Conservation (phyloP, 2,113 vertebrate genomes). For the Hemiprocne comata region DNA sequence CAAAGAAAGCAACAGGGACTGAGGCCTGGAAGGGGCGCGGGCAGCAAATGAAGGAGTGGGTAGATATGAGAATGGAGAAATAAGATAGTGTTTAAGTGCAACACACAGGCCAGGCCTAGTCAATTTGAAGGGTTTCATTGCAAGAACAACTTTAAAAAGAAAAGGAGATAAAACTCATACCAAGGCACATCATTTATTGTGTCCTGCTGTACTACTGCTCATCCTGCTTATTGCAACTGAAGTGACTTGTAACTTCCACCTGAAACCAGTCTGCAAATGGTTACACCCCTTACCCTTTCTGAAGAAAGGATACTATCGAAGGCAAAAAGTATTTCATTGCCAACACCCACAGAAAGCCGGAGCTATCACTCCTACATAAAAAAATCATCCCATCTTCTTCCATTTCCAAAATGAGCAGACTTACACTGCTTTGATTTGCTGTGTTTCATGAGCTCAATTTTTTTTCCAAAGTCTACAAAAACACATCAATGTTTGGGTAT, state of each 20-base stretch:
- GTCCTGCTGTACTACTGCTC: neutral
- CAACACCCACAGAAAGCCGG: neutral
- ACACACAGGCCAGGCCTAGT: neutral
- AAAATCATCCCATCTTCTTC: neutral
- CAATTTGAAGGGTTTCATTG: neutral
- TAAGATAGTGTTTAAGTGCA: neutral
- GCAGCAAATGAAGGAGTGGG: neutral
- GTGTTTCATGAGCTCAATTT: neutral
- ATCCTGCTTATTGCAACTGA: fast-evolving
- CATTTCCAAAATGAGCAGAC: neutral
- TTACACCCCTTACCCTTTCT: neutral
- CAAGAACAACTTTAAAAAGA: neutral
- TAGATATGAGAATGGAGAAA: neutral
- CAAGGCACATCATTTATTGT: fast-evolving
- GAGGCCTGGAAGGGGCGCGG: neutral
- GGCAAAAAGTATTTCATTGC: neutral
- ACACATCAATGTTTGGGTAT: fast-evolving
- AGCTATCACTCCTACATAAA: neutral
- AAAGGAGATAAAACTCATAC: neutral
- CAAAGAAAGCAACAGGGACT: neutral
- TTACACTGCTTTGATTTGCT: neutral
- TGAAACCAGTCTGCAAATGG: neutral
- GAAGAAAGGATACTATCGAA: neutral
- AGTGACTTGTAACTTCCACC: neutral
- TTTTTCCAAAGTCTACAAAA: neutral